Evolutionary conservation across 2,797 vertebrate species (phyloP), one percentile per base, ranked within the genome.

Genomic region (Dendrocincla fuliginosa): DNA sequence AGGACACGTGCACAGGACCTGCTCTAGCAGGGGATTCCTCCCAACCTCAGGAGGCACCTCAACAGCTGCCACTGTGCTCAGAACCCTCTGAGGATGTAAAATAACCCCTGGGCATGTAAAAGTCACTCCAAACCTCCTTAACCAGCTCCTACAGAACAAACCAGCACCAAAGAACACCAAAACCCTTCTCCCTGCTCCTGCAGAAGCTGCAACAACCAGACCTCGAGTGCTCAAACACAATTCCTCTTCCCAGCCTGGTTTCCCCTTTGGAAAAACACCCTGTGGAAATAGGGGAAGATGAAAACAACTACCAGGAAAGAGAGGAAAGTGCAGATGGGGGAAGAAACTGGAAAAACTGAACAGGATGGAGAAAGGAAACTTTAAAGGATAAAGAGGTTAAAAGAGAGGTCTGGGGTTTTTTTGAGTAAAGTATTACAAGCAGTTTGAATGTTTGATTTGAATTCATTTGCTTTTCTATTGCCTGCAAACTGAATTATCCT

Each of bases 151-250:
- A 39, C 10, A 20, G 53, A 76, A 75, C 25, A 68, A 70, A 70
- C 1, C 0, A 1, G 61, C 14, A 33, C 46, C 68, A 42, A 67
- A 74, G 16, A 4, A 1, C 3, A 16, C 20, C 44, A 68, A 76
- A 59, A 16, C 14, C 27, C 27, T 64, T 39, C 39, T 5, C 59
- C 55, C 42, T 39, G 57, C 46, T 71, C 87, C n/a, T 46, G 50
- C 50, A 86, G 68, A 61, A 60, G 17, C 18, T 0, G 13, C 23
- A 77, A 17, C 23, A 69, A 30, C 23, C 75, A 49, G 24, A 78
- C 67, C 18, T 68, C 22, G 15, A 33, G n/a, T 9, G n/a, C 25
- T 42, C 19, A 67, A 77, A 56, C 32, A 42, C 46, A 75, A 23
- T 28, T 63, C 42, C n/a, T 17, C 53, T 23, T 56, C 42, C 59